Percentiles rank a stretch among this genome's conserved stretches.
phyloP scores from a whole-genome alignment of 92 coral and sea anemone species.

The Zoanthus sociatus region DNA sequence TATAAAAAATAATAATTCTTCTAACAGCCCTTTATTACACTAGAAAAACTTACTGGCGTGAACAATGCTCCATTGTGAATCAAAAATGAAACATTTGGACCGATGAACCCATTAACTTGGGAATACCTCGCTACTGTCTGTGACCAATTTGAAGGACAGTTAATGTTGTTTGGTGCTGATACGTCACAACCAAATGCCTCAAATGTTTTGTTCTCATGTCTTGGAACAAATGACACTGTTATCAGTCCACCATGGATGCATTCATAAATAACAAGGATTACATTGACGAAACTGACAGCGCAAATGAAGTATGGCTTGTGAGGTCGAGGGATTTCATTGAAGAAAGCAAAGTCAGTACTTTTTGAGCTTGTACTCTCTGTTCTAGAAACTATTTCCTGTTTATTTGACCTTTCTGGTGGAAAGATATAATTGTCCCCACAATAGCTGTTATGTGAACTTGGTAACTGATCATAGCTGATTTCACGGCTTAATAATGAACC shows the following conservation, averaged over 20 bases:
- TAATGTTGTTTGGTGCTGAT: not conserved
- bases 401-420: constrained; percentile 54
- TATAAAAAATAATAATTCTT: too few relatives aligned
- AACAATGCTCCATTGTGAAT: constrained; percentile 75
- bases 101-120: constrained; percentile 70
- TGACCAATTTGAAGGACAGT: not conserved
- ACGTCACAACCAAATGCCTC: constrained; percentile 67
- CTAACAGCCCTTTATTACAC: too few relatives aligned
- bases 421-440: constrained; percentile 72
- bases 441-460: constrained; percentile 65
- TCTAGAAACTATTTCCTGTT: constrained; percentile 30
- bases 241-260: constrained; percentile 73
- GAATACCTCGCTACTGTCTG: constrained; percentile 41
- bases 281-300: constrained; percentile 60
- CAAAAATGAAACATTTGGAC: constrained; percentile 83
- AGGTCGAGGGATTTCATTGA: constrained; percentile 42
- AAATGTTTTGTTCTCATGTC: not conserved
- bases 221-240: constrained; percentile 54
- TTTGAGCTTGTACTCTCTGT: constrained; percentile 37
- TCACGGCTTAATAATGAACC: constrained; percentile 38
- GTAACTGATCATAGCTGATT: constrained; percentile 69
- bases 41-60: constrained; percentile 71
- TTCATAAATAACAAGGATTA: constrained; percentile 61
- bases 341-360: not conserved
- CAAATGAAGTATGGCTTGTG: constrained; percentile 70